A percentile compares a stretch with the other conserved stretches of the same genome.
Evolutionary conservation across 2,888 invertebrate genomes (phyloP).

Genomic region (Xestoiulus laeticollis): DNA sequence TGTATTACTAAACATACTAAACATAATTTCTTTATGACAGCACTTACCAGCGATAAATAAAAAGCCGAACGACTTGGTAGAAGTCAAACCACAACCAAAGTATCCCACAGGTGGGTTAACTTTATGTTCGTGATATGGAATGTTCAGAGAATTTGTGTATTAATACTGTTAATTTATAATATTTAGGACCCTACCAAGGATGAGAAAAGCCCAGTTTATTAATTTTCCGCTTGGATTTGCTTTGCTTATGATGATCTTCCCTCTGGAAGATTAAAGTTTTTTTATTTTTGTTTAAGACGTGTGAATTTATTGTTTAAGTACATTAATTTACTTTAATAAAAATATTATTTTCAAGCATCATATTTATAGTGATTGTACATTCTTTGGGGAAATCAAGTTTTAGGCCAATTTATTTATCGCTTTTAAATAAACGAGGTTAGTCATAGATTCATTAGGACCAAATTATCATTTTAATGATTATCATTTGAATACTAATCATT

Average conservation of each 20-base stretch:
- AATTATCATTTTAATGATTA: conserved; percentile 4
- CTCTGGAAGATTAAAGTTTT: neutral
- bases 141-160: neutral
- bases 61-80: neutral
- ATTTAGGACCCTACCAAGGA: conserved; percentile 8
- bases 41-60: conserved; percentile 35
- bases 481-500: neutral
- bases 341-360: neutral
- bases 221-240: neutral
- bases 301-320: neutral
- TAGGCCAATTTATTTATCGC: neutral
- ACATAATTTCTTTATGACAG: neutral
- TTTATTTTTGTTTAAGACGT: neutral
- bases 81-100: conserved; percentile 54
- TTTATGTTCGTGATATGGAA: neutral
- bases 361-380: neutral
- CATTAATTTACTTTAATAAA: neutral
- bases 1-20: neutral
- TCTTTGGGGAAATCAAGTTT: neutral
- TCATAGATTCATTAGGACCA: neutral
- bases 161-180: neutral
- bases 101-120: neutral
- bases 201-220: neutral
- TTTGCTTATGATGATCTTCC: neutral
- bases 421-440: neutral